These are phyloP conservation scores for Bolborhynchus lineola DNA, from an alignment of 2,113 vertebrate genomes.

Conservation along the genomic window DNA sequence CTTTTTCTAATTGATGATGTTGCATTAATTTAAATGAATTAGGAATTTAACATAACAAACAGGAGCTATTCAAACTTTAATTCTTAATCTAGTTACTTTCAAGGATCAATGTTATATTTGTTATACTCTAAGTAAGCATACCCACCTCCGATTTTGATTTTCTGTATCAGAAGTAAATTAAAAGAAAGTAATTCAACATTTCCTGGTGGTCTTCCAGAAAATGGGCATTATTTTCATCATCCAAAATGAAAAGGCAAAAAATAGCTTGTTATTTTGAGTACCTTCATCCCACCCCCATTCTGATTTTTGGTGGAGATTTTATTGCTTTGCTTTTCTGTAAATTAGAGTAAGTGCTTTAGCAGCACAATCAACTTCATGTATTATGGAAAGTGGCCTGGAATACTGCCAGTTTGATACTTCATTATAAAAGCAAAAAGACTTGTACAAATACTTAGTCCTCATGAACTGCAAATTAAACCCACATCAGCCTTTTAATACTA, in stretches of 20 bases:
- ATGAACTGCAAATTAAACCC: conserved; percentile 36
- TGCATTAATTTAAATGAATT: background rate
- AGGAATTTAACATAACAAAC: background rate
- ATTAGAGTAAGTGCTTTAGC: background rate
- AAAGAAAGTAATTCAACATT: background rate
- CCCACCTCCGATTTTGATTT: background rate
- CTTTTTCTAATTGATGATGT: background rate
- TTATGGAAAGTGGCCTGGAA: background rate
- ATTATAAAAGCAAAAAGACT: conserved; percentile 6
- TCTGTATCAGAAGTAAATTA: background rate
- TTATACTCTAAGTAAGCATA: background rate
- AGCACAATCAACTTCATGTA: background rate
- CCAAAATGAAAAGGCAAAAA: background rate
- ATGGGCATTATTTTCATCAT: background rate
- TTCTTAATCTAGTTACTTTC: background rate
- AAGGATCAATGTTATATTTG: background rate
- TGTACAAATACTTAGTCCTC: background rate
- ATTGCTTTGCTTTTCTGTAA: background rate
- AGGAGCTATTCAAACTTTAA: background rate
- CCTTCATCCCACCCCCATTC: background rate
- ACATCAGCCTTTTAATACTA: conserved; percentile 13
- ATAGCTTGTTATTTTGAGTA: background rate
- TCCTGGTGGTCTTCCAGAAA: background rate
- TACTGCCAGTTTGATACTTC: background rate
- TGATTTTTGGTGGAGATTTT: background rate